These are phyloP conservation scores for Metopolophium dirhodum DNA, from an alignment of 1,140 invertebrate species.

Conservation along the genomic window DNA sequence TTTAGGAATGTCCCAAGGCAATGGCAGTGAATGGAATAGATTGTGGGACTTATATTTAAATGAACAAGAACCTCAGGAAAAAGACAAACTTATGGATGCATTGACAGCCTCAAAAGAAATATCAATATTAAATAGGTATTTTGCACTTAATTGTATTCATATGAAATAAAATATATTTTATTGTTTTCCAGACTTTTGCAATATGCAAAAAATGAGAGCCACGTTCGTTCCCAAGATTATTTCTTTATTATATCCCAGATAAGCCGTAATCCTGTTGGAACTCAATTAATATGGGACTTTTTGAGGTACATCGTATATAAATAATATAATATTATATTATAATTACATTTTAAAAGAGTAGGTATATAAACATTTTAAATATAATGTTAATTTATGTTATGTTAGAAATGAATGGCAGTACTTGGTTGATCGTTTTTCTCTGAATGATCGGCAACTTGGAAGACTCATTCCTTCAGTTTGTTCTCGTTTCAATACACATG, in stretches of 20 bases:
- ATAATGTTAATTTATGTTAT: neutral
- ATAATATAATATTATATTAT: conserved; percentile 32
- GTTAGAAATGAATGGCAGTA: conserved; percentile 70
- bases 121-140: conserved; percentile 72
- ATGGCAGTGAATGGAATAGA: conserved; percentile 69
- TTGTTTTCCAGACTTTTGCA: conserved; percentile 69
- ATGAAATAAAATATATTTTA: neutral
- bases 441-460: conserved; percentile 75
- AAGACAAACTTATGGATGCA: conserved; percentile 73
- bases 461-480: conserved; percentile 75
- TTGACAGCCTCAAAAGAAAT: conserved; percentile 72
- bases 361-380: neutral
- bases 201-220: conserved; percentile 75
- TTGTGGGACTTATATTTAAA: conserved; percentile 76
- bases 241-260: conserved; percentile 76
- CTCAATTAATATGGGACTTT: conserved; percentile 81
- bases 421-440: conserved; percentile 79
- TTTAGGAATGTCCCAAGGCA: conserved; percentile 5
- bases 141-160: neutral
- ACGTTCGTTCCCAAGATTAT: conserved; percentile 84
- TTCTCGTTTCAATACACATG: conserved; percentile 71
- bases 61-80: conserved; percentile 81
- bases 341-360: neutral
- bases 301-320: conserved; percentile 70
- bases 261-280: conserved; percentile 76